Base-by-base conservation (phyloP, 2,888 invertebrate genomes). In the Sphaerophoria taeniata region DNA sequence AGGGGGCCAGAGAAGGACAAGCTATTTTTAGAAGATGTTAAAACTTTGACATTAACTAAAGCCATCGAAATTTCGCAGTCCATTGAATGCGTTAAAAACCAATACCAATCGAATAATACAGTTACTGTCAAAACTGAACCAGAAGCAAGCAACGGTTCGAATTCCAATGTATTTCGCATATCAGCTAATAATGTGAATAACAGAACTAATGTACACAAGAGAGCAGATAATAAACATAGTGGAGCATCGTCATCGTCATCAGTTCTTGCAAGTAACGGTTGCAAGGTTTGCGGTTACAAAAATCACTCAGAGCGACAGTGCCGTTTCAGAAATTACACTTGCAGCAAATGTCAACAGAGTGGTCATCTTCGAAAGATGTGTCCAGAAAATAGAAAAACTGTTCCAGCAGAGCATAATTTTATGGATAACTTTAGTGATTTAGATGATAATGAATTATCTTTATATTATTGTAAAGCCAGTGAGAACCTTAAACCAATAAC, bases 1-100 rank as follows among this genome's bases (percentile, higher is more conserved):
- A 82, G 78, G 53, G 78, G 85, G 36, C 67, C 82, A 7, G 77
- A 67, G 11, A 63, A 78, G 6, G 87, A 87, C 33, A 87, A 83
- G 67, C 55, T 87, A 14, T 85, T 87, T 71, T 58, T 86, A 33
- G 87, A 88, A 78, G 9, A 63, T 80, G 16, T 58, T 39, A 39
- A 16, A 39, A 58, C 39, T 12, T 33, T 55, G 6, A 55, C 55
- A 16, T 39, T 58, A 39, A 4, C 0, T 16, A 39, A 36, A 11
- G 36, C 39, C 4, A 39, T 39, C 6, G 39, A 58, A 3, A 55
- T 33, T 33, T 14, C 34, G 6, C 9, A 53, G 24, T 24, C 51
- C 51, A 24, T 53, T 53, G 51, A 53, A 53, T 53, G 51, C 11
- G 51, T 53, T 3, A 51, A 51, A 51, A 51, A 51, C 33, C 55